Evolutionary conservation across 1,140 invertebrate genomes (phyloP), one percentile per base, ranked within the genome.

Genomic region (Leptopilina boulardi): DNA sequence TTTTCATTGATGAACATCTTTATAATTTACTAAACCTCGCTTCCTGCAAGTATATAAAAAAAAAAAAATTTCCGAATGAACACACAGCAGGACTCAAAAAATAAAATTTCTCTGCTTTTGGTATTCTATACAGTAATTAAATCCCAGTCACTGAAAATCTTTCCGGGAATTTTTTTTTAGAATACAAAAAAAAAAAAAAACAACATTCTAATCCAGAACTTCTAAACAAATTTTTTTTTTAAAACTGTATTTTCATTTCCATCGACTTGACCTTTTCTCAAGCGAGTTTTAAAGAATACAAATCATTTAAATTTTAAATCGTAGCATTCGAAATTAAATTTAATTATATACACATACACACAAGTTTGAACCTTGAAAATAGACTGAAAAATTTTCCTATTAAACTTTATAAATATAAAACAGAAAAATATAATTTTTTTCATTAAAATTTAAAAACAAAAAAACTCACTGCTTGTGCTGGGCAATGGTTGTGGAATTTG

Each of bases 401-500:
- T n/a, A n/a, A n/a, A n/a, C n/a, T n/a, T n/a, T n/a, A n/a, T n/a
- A n/a, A n/a, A n/a, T n/a, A n/a, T n/a, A 19, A 56, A 0, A 23
- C 0, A 23, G 6, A 23, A 26, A 2, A 23, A 23, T 3, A 15
- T 26, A 59, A 11, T 59, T 23, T 8, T 56, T 56, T 10, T 21
- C 18, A 13, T 1, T 6, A 66, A 26, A 34, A 11, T 59, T 3
- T 10, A 15, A 66, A 26, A 11, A 30, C 10, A 56, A n/a, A 66
- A 66, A 66, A 23, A 66, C 59, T 66, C 26, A 66, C 59, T 66
- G 26, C 5, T 30, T 26, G 59, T 11, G n/a, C 15, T 30, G 77
- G 70, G 54, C 82, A 76, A 21, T 13, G 77, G 66, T 26, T 70
- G 38, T 13, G 85, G 83, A 73, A 87, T 89, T 0, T 80, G 78